Conservation (phyloP, 2,797 vertebrate genomes). For the Pseudochromis fuscus region DNA sequence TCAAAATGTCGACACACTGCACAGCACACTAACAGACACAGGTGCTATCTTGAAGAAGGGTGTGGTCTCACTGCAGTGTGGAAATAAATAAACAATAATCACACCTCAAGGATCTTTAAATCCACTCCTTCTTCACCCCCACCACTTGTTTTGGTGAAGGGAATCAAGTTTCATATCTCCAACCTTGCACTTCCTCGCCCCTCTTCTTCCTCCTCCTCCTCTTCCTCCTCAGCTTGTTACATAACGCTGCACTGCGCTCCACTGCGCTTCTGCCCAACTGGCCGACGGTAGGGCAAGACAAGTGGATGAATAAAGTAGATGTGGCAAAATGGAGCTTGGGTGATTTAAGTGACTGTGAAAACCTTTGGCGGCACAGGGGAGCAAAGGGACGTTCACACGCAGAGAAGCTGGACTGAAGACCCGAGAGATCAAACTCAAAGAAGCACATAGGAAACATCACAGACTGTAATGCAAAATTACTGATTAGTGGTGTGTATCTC, state of each 20-base stretch:
- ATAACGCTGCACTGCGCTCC: conserved; percentile 78
- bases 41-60: conserved; percentile 47
- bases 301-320: conserved; percentile 72
- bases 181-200: conserved; percentile 62
- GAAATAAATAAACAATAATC: conserved; percentile 14
- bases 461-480: conserved; percentile 17
- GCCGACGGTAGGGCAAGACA: conserved; percentile 63
- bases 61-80: conserved; percentile 66
- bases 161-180: conserved; percentile 71
- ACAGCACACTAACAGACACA: conserved; percentile 19
- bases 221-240: conserved; percentile 69
- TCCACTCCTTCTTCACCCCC: background rate
- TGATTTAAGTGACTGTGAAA: conserved; percentile 75
- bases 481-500: conserved; percentile 16
- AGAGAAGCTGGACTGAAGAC: conserved; percentile 21
- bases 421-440: conserved; percentile 33
- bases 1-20: conserved; percentile 15
- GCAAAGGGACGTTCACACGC: conserved; percentile 28
- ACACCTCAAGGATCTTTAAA: conserved; percentile 54
- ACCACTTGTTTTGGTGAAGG: conserved; percentile 38
- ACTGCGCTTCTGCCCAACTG: conserved; percentile 68
- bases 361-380: conserved; percentile 52
- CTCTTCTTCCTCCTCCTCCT: conserved; percentile 56
- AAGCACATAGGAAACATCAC: conserved; percentile 14
- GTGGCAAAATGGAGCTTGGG: conserved; percentile 71